Percentiles rank a stretch among this genome's conserved stretches.
These are phyloP conservation scores for Eublepharis macularius DNA, from an alignment of 2,113 vertebrate genomes.

Conservation along the genomic window DNA sequence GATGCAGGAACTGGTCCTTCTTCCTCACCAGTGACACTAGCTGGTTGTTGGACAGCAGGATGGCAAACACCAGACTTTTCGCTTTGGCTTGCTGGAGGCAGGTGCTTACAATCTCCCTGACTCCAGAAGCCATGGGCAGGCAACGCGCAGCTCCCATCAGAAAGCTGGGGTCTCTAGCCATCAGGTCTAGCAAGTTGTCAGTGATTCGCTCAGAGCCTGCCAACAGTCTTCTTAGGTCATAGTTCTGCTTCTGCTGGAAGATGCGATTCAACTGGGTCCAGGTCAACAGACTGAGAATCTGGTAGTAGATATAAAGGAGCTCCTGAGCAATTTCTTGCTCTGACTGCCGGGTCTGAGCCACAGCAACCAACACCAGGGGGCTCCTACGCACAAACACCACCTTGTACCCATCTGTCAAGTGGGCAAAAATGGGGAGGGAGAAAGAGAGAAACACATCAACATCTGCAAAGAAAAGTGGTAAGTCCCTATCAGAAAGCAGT, in stretches of 20 bases:
- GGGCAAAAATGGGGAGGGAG: neutral
- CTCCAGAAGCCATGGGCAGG: slow-evolving; percentile 82
- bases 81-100: slow-evolving; percentile 91
- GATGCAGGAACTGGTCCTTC: slow-evolving; percentile 95
- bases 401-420: slow-evolving; percentile 87
- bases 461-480: neutral
- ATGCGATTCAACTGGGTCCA: slow-evolving; percentile 94
- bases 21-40: slow-evolving; percentile 92
- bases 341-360: slow-evolving; percentile 87
- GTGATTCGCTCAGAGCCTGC: slow-evolving; percentile 95
- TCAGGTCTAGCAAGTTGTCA: slow-evolving; percentile 88
- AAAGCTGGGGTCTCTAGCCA: slow-evolving; percentile 92
- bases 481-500: neutral
- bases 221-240: slow-evolving; percentile 92
- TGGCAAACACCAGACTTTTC: slow-evolving; percentile 93
- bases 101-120: slow-evolving; percentile 84
- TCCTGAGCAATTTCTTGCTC: slow-evolving; percentile 93
- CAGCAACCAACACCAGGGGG: slow-evolving; percentile 93
- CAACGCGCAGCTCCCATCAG: slow-evolving; percentile 92
- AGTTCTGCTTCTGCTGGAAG: slow-evolving; percentile 97
- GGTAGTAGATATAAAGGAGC: slow-evolving; percentile 96
- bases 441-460: slow-evolving; percentile 25
- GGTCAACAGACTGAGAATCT: slow-evolving; percentile 95
- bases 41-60: slow-evolving; percentile 89
- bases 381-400: slow-evolving; percentile 94